Conservation (phyloP, 53 echinoderm and acorn worm species). For the Echinarachnius parma region DNA sequence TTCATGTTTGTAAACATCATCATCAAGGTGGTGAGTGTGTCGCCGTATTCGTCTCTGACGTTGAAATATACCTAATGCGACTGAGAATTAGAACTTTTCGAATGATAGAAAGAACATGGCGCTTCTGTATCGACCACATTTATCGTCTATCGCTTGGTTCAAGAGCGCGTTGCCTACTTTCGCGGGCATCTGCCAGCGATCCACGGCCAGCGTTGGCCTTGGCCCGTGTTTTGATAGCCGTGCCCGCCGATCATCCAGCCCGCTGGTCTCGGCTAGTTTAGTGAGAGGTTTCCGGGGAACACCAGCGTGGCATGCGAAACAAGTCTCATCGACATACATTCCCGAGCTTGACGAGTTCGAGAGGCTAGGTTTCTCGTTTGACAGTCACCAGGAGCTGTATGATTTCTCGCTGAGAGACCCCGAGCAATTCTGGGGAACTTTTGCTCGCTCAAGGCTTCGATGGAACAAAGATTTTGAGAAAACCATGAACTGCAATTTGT, state of each 20-base stretch:
- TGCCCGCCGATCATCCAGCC: not conserved
- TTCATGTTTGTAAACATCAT: too few species aligned
- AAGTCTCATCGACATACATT: constrained; percentile 77
- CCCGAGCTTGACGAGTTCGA: constrained; percentile 79
- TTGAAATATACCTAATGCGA: too few species aligned
- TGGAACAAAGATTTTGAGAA: constrained; percentile 84
- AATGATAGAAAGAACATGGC: too few species aligned
- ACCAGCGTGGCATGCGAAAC: constrained; percentile 16
- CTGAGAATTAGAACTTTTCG: too few species aligned
- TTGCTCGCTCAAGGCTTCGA: constrained; percentile 73
- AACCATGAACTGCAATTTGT: constrained; percentile 74
- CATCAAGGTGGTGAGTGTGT: too few species aligned
- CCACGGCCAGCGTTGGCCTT: too few species aligned
- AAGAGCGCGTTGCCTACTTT: too few species aligned
- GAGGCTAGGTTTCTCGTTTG: constrained; percentile 63
- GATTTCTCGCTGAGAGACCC: constrained; percentile 81
- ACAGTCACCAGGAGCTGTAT: constrained; percentile 68
- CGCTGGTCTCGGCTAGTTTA: not conserved
- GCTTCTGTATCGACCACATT: too few species aligned
- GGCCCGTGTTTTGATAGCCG: constrained; percentile 7
- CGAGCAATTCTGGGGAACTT: constrained; percentile 85
- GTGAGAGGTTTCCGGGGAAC: constrained; percentile 44
- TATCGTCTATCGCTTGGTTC: too few species aligned
- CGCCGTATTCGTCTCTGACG: too few species aligned
- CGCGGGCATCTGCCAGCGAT: too few species aligned